Percentiles rank a stretch among this genome's conserved stretches.
These are phyloP conservation scores for Protodeltote pygarga DNA, from an alignment of 2,888 invertebrate species.

Conservation along the genomic window DNA sequence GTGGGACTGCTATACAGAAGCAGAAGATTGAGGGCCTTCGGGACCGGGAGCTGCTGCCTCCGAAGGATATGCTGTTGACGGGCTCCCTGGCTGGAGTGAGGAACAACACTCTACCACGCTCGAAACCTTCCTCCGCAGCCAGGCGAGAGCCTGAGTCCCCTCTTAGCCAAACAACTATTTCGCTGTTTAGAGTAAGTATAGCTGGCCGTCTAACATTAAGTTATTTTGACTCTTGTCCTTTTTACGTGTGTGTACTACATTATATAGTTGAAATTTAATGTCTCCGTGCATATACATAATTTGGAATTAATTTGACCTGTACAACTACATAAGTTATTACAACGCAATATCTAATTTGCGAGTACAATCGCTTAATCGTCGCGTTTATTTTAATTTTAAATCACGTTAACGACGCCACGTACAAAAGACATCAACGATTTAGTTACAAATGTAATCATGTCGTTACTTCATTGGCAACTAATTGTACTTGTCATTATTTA, in stretches of 20 bases:
- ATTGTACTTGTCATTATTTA: conserved; percentile 36
- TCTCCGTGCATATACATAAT: no score
- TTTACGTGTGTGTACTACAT: no score
- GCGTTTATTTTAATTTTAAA: conserved; percentile 32
- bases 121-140: conserved; percentile 68
- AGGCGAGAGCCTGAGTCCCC: conserved; percentile 66
- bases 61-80: conserved; percentile 77
- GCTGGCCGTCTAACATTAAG: background rate
- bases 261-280: no score
- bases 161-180: conserved; percentile 73
- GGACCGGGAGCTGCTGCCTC: conserved; percentile 78
- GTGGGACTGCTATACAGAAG: conserved; percentile 76
- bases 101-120: conserved; percentile 80
- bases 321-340: no score
- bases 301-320: no score
- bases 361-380: no score
- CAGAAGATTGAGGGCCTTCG: conserved; percentile 81
- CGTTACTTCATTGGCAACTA: conserved; percentile 48
- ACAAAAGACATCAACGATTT: conserved; percentile 60
- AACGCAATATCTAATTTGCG: background rate
- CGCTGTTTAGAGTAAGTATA: conserved; percentile 81
- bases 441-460: conserved; percentile 45
- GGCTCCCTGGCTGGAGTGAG: conserved; percentile 76
- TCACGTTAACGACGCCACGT: conserved; percentile 6
- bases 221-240: no score